Evolutionary conservation across 2,113 vertebrate genomes (phyloP).

Genomic region (Petromus typicus): DNA sequence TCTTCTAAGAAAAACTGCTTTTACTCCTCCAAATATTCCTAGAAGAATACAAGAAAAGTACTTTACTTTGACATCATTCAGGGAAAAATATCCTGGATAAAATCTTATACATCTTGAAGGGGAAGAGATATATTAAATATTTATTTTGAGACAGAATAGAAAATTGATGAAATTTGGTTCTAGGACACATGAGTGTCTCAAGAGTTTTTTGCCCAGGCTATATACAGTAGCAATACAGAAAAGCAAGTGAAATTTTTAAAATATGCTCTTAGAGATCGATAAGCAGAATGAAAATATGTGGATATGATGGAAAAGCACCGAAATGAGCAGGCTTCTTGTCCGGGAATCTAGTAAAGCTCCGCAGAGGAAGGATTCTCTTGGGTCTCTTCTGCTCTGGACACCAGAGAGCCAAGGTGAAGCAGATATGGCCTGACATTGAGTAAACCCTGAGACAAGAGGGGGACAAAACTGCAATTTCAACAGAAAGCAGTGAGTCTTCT

Average conservation of each 20-base stretch:
- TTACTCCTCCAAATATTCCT: not conserved
- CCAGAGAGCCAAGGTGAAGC: not conserved
- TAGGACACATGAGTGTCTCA: not conserved
- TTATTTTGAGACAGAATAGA: conserved; percentile 35
- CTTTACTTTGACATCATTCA: not conserved
- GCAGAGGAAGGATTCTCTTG: not conserved
- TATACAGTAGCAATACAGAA: not conserved
- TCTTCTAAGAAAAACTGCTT: conserved; percentile 1
- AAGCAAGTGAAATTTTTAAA: not conserved
- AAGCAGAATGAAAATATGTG: not conserved
- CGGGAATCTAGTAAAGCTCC: not conserved
- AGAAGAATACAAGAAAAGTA: not conserved
- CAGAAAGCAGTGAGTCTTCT: not conserved
- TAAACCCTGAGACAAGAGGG: not conserved
- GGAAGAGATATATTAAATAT: conserved; percentile 8
- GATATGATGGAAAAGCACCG: not conserved
- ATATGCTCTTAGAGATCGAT: not conserved
- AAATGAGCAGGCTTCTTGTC: not conserved
- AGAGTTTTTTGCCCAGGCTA: not conserved
- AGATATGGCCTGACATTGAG: not conserved
- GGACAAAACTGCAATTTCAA: not conserved
- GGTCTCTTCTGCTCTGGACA: not conserved
- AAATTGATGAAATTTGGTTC: not conserved
- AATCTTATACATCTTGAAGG: not conserved
- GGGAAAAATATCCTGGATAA: not conserved